Evolutionary conservation across 1,140 invertebrate species (phyloP), one percentile per base, ranked within the genome.

Genomic region (Nebria ingens): DNA sequence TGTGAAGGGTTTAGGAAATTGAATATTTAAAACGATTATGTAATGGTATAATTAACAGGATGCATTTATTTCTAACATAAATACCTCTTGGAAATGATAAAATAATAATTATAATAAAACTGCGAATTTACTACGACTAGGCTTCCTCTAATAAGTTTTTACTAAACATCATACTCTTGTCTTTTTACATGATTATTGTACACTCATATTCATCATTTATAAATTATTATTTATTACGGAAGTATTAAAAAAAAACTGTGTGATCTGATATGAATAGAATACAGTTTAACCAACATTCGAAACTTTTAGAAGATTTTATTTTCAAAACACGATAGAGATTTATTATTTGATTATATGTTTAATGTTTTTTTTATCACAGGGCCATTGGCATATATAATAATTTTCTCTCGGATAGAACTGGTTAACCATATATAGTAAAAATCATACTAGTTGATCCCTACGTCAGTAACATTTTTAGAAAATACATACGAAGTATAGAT

Each of bases 141-240:
- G 40, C 40, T 45, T n/a, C 40, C 6, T 45, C 40, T 45, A 45
- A 45, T 45, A 17, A 45, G 40, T 45, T 12, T n/a, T n/a, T 12
- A 45, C 9, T 45, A 45, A 6, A 45, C 6, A 12, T 12, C 6
- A 6, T 9, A 45, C 15, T 9, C 40, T 11, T 45, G 40, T 45
- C 40, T 45, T 45, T 45, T 45, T 45, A 45, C 40, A 45, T 45
- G 40, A 45, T 45, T 45, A 45, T 45, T 45, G 40, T 45, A 45
- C 40, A 45, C 9, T 45, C 13, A 45, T 45, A 34, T n/a, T 34
- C 6, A 34, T 34, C 25, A n/a, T n/a, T 34, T 34, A 34, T 45
- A 17, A 45, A 45, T 45, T n/a, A n/a, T n/a, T n/a, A n/a, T n/a
- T n/a, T n/a, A n/a, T n/a, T n/a, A n/a, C n/a, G n/a, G n/a, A n/a